Evolutionary conservation across 2,888 invertebrate genomes (phyloP).

Genomic region (Spialia ferax): DNA sequence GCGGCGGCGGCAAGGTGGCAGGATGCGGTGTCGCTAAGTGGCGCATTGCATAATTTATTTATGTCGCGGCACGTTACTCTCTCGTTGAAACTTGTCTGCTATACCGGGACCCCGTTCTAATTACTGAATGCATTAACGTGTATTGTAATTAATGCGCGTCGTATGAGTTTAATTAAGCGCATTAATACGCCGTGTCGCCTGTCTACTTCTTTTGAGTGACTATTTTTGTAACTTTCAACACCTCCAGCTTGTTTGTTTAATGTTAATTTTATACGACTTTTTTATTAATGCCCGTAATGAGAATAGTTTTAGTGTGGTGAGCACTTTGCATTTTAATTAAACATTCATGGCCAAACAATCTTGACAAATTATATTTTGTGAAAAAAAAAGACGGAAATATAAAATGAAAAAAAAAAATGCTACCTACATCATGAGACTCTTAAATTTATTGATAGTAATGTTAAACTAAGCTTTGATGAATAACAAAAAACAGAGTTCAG

Average conservation of each 20-base stretch:
- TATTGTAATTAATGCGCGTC: constrained; percentile 40
- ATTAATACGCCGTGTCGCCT: constrained; percentile 26
- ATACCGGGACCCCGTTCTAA: constrained; percentile 60
- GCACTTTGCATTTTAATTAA: not conserved
- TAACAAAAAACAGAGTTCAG: not conserved
- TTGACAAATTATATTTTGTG: too few relatives aligned
- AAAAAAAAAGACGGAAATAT: too few relatives aligned
- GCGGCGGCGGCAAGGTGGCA: constrained; percentile 45
- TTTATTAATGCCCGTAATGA: not conserved
- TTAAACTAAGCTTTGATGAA: not conserved
- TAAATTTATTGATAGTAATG: not conserved
- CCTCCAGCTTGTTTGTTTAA: constrained; percentile 1
- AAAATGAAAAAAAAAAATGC: not conserved
- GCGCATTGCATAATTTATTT: constrained; percentile 81
- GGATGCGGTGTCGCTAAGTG: constrained; percentile 67
- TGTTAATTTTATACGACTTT: not conserved
- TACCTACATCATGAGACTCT: not conserved
- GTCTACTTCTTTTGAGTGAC: constrained; percentile 21
- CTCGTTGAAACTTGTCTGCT: constrained; percentile 65
- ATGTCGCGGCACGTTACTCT: constrained; percentile 78
- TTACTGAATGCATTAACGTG: constrained; percentile 50
- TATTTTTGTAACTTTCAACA: constrained; percentile 3
- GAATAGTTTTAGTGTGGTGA: not conserved
- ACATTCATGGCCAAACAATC: too few relatives aligned
- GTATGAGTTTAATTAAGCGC: constrained; percentile 40